Evolutionary conservation across 2,113 vertebrate genomes (phyloP).

Genomic region (Hippocampus comes): DNA sequence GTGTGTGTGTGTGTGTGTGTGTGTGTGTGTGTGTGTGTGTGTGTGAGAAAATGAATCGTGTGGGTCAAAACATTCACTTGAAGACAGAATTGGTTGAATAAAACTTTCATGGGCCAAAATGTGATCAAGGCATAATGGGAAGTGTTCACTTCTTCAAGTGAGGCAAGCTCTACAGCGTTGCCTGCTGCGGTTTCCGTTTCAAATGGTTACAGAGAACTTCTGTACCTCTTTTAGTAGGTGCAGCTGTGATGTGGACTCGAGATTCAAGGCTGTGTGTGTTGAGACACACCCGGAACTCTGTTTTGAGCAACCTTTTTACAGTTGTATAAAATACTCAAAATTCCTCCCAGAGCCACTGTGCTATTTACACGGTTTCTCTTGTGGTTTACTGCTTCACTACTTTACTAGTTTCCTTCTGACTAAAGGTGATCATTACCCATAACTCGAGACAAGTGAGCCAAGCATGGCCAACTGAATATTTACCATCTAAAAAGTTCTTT

Average conservation of each 20-base stretch:
- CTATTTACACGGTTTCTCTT: background rate
- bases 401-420: background rate
- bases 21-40: constrained; percentile 44
- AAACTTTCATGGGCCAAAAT: constrained; percentile 1
- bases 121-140: background rate
- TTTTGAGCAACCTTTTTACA: background rate
- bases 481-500: background rate
- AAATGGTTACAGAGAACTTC: constrained; percentile 19
- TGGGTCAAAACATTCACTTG: background rate
- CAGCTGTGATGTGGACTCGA: background rate
- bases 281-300: background rate
- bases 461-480: background rate
- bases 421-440: background rate
- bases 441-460: background rate
- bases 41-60: background rate
- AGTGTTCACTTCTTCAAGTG: constrained; percentile 20
- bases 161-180: background rate
- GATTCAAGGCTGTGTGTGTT: background rate
- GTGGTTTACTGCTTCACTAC: background rate
- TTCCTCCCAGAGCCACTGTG: background rate
- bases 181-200: constrained; percentile 32
- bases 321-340: constrained; percentile 5
- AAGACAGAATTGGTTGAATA: background rate
- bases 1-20: no score
- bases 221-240: background rate